Conservation (phyloP, 2,113 vertebrate genomes). For the Pogonocichla stellata region DNA sequence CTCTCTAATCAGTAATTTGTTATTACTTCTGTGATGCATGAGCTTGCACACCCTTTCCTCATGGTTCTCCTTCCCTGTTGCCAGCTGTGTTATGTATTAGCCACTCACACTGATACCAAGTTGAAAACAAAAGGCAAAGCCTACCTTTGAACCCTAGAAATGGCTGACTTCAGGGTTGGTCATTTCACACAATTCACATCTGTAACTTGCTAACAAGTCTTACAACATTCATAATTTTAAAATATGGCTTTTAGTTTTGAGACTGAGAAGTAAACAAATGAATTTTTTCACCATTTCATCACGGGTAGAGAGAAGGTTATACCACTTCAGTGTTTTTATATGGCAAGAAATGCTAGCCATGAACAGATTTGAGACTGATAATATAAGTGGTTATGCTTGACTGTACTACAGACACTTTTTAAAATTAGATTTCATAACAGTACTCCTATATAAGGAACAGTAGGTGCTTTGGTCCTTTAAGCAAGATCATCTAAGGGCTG, state of each 20-base stretch:
- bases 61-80: background rate
- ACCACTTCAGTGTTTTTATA: background rate
- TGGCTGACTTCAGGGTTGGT: background rate
- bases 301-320: background rate
- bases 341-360: background rate
- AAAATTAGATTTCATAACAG: background rate
- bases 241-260: background rate
- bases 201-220: background rate
- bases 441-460: background rate
- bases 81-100: background rate
- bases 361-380: background rate
- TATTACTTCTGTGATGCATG: background rate
- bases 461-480: background rate
- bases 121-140: background rate
- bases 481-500: background rate
- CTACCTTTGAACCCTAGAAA: background rate
- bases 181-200: background rate
- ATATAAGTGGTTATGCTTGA: background rate
- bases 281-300: background rate
- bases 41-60: background rate
- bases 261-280: background rate
- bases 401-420: background rate
- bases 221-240: background rate
- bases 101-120: background rate
- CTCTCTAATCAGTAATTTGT: background rate